These are phyloP conservation scores for Tetanocera ferruginea DNA, from an alignment of 2,888 invertebrate species.

Conservation along the genomic window DNA sequence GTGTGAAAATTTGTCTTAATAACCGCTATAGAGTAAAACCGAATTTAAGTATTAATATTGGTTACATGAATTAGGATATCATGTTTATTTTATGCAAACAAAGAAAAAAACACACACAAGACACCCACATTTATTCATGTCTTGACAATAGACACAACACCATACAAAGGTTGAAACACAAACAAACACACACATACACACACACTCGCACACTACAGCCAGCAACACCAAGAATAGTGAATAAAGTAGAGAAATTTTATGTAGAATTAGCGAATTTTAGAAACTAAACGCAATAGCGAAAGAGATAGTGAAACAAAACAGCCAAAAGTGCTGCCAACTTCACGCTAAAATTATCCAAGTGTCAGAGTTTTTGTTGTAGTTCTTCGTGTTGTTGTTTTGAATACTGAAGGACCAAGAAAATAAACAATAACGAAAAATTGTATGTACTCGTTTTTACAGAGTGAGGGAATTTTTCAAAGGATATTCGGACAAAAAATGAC, in stretches of 20 bases:
- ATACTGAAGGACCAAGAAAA: not conserved
- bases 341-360: conserved; percentile 23
- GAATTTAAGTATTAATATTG: not conserved
- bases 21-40: not conserved
- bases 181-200: not conserved
- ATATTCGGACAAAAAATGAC: conserved; percentile 14
- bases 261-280: conserved; percentile 38
- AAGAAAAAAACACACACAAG: not conserved
- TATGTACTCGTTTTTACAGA: not conserved
- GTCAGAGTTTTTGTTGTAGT: not conserved
- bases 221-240: not conserved
- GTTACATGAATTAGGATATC: not conserved
- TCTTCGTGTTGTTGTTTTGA: not conserved
- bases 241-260: conserved; percentile 62
- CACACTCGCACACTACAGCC: not conserved
- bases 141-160: not conserved
- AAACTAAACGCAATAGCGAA: conserved; percentile 24
- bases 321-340: conserved; percentile 41
- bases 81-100: not conserved
- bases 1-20: too few relatives aligned
- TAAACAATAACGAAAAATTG: not conserved
- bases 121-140: not conserved
- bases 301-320: conserved; percentile 12
- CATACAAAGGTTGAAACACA: not conserved
- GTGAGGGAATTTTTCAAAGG: not conserved